Evolutionary conservation across 1,140 invertebrate species (phyloP).

Genomic region (Solenopsis invicta): DNA sequence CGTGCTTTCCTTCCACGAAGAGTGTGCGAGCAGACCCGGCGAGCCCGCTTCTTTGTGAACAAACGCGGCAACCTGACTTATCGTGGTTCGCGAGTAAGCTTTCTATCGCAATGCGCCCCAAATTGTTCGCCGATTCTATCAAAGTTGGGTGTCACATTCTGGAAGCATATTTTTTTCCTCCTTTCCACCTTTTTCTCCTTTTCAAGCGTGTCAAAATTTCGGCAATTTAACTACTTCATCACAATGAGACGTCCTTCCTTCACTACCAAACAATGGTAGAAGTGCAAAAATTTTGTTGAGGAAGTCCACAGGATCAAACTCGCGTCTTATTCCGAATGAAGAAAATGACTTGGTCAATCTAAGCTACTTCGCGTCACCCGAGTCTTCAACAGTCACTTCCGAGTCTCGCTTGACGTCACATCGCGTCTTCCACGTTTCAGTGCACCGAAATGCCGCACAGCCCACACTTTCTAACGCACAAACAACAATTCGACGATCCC

Average conservation of each 20-base stretch:
- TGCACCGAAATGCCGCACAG: slow-evolving; percentile 7
- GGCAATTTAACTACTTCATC: neutral
- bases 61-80: slow-evolving; percentile 8
- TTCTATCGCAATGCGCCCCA: slow-evolving; percentile 4
- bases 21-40: neutral
- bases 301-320: neutral
- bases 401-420: slow-evolving; percentile 33
- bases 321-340: neutral
- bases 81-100: neutral
- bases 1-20: slow-evolving; percentile 46
- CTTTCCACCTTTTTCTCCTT: neutral
- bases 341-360: neutral
- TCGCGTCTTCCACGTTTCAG: slow-evolving; percentile 36
- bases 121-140: neutral
- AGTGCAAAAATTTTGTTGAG: neutral
- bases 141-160: neutral
- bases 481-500: neutral
- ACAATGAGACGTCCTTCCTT: neutral
- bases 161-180: neutral
- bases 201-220: neutral
- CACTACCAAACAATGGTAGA: neutral
- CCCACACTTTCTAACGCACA: slow-evolving; percentile 32
- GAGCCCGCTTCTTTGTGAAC: slow-evolving; percentile 6
- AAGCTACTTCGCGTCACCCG: slow-evolving; percentile 12
- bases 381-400: slow-evolving; percentile 18